These are phyloP conservation scores for Rapana venosa DNA, from an alignment of 2,888 invertebrate genomes.

Conservation along the genomic window DNA sequence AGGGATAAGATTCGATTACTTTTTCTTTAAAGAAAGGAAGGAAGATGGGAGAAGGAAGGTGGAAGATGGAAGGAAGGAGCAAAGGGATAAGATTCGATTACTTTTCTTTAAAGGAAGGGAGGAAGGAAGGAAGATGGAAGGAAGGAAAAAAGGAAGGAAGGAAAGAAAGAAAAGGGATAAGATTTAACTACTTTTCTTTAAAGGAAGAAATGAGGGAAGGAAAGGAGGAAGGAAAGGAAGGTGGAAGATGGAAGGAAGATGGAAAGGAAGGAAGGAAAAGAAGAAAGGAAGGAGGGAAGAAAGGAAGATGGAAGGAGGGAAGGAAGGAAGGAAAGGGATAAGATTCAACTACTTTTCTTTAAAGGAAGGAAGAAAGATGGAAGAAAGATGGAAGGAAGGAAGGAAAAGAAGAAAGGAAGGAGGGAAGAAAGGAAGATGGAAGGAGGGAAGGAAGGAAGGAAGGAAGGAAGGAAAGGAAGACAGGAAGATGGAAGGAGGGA, in stretches of 20 bases:
- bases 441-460: no score
- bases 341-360: not conserved
- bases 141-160: not conserved
- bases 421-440: not conserved
- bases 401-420: not conserved
- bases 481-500: not conserved
- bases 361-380: not conserved
- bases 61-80: not conserved
- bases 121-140: not conserved
- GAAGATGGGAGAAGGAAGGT: not conserved
- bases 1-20: not conserved
- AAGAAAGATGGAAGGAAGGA: not conserved
- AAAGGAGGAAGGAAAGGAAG: not conserved
- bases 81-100: not conserved
- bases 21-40: not conserved
- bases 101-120: no score
- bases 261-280: not conserved
- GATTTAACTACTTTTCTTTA: no score
- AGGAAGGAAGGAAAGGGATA: not conserved
- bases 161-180: not conserved
- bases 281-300: slow-evolving; percentile 10
- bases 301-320: not conserved
- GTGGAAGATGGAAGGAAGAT: not conserved
- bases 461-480: not conserved
- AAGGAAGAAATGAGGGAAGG: not conserved